Percentiles rank a stretch among this genome's conserved stretches.
Evolutionary conservation across 1,140 invertebrate species (phyloP).

Genomic region (Neoseiulus cucumeris): DNA sequence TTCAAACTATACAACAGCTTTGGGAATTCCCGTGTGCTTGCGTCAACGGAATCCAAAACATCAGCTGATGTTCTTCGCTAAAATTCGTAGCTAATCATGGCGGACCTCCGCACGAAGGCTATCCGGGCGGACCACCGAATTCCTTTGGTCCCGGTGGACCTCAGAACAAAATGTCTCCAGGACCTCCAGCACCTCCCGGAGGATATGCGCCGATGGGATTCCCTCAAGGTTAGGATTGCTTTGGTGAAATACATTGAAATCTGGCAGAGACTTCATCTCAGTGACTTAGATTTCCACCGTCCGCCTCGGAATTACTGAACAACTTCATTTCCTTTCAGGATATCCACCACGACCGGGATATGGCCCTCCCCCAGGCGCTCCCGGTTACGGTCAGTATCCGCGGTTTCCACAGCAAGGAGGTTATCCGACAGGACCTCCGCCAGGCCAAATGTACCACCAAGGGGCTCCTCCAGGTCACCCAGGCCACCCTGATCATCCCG

Average conservation of each 20-base stretch:
- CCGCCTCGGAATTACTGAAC: not conserved
- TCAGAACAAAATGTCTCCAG: conserved; percentile 1
- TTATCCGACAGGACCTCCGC: not conserved
- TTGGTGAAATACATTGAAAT: too few species aligned
- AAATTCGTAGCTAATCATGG: not conserved
- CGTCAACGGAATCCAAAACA: not conserved
- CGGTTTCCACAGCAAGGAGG: not conserved
- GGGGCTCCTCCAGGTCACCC: not conserved
- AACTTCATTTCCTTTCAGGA: not conserved
- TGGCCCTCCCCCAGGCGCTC: conserved; percentile 4
- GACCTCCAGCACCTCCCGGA: conserved; percentile 1
- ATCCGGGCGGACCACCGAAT: not conserved
- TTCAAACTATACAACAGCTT: not conserved
- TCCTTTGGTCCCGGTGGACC: too few species aligned
- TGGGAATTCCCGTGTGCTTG: not conserved
- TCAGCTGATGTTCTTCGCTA: not conserved
- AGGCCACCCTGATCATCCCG: not conserved
- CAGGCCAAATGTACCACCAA: not conserved
- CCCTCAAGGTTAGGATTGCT: conserved; percentile 12
- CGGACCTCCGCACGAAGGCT: not conserved
- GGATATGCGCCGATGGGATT: not conserved
- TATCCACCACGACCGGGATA: conserved; percentile 2
- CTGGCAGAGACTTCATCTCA: too few species aligned
- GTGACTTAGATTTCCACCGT: too few species aligned
- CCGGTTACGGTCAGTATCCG: not conserved